Percentiles rank a stretch among this genome's conserved stretches.
Evolutionary conservation across 1,140 invertebrate species (phyloP).

Genomic region (Drosophila lacteicornis): DNA sequence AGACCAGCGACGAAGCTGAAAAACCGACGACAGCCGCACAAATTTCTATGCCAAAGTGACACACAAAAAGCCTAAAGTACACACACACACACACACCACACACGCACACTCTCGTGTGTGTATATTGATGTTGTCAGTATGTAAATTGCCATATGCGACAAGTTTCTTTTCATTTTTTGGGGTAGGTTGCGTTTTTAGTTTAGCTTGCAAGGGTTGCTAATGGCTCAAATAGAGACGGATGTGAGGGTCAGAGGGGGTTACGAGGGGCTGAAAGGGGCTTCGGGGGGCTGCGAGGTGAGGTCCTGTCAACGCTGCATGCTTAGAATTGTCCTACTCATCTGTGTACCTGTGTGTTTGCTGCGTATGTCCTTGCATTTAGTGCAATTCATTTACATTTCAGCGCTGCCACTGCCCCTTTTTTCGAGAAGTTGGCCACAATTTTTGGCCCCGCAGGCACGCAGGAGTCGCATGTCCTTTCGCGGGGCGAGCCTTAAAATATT

Average conservation of each 20-base stretch:
- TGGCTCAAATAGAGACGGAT: slow-evolving; percentile 20
- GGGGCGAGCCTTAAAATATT: slow-evolving; percentile 53
- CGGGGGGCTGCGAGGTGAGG: background rate
- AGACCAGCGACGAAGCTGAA: slow-evolving; percentile 34
- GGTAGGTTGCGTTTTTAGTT: slow-evolving; percentile 71
- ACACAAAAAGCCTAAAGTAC: slow-evolving; percentile 66
- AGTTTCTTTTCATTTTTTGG: slow-evolving; percentile 67
- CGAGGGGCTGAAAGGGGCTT: background rate
- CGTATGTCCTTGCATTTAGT: slow-evolving; percentile 81
- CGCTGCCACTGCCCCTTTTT: slow-evolving; percentile 46
- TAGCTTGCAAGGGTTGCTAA: slow-evolving; percentile 66
- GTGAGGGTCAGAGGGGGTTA: background rate
- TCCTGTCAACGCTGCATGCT: slow-evolving; percentile 64
- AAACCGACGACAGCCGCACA: slow-evolving; percentile 71
- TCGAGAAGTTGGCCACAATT: slow-evolving; percentile 40
- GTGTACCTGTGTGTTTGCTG: slow-evolving; percentile 35
- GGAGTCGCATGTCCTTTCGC: slow-evolving; percentile 72
- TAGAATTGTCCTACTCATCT: slow-evolving; percentile 53
- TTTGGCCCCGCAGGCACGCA: slow-evolving; percentile 39
- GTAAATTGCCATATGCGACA: slow-evolving; percentile 76
- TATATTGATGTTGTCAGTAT: slow-evolving; percentile 75
- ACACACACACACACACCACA: slow-evolving; percentile 32
- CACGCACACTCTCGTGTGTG: background rate
- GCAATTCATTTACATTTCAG: slow-evolving; percentile 82
- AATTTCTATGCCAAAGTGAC: slow-evolving; percentile 79